Evolutionary conservation across 1,140 invertebrate genomes (phyloP).

Genomic region (Drosophila teissieri): DNA sequence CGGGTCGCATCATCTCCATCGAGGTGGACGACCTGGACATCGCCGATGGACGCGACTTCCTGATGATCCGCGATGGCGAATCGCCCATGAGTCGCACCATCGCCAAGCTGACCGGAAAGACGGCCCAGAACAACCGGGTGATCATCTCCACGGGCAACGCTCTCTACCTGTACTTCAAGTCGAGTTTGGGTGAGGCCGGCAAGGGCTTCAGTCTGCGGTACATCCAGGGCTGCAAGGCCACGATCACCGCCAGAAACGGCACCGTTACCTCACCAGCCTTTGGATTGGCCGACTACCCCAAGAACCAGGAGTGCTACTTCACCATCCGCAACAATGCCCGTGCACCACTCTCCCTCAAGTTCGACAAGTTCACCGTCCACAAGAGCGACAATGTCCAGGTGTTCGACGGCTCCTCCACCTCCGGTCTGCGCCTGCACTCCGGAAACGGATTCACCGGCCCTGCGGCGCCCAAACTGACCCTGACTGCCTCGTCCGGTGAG

Average conservation of each 20-base stretch:
- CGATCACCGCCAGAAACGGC: constrained; percentile 91
- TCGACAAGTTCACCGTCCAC: constrained; percentile 94
- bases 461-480: constrained; percentile 91
- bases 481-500: constrained; percentile 96
- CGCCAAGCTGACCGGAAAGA: constrained; percentile 91
- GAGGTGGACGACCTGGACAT: constrained; percentile 96
- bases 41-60: constrained; percentile 93
- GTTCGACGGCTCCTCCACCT: constrained; percentile 94
- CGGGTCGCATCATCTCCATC: constrained; percentile 93
- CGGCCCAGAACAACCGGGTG: constrained; percentile 91
- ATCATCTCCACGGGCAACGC: constrained; percentile 96
- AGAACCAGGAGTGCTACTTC: constrained; percentile 96
- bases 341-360: constrained; percentile 94
- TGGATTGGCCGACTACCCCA: constrained; percentile 93
- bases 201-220: constrained; percentile 96
- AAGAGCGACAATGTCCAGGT: constrained; percentile 95
- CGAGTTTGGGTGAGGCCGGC: constrained; percentile 93
- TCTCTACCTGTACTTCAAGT: constrained; percentile 96
- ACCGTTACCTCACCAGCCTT: constrained; percentile 95
- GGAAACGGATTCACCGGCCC: constrained; percentile 93
- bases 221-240: constrained; percentile 93
- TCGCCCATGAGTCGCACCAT: constrained; percentile 93
- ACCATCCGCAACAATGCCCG: constrained; percentile 93
- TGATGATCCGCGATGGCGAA: constrained; percentile 95
- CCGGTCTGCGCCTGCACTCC: constrained; percentile 93